Percentiles rank a stretch among this genome's conserved stretches.
Conservation (phyloP, 53 echinoderm and acorn worm genomes). For the Apostichopus leukothele region DNA sequence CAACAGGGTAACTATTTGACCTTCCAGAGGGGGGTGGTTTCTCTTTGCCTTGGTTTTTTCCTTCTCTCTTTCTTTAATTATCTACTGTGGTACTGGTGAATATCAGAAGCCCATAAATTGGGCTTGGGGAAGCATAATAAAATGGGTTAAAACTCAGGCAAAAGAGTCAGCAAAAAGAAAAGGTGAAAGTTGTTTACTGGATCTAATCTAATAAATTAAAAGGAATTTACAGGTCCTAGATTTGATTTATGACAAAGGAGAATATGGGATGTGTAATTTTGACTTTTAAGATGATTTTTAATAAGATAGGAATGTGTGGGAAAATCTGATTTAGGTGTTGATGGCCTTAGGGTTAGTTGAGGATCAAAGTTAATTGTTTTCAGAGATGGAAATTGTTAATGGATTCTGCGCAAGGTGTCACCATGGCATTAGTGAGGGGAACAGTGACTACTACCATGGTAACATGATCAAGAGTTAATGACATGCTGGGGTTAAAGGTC, state of each 20-base stretch:
- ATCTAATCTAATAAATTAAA: slow-evolving; percentile 53
- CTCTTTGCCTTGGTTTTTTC: neutral
- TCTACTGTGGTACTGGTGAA: slow-evolving; percentile 37
- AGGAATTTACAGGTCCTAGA: slow-evolving; percentile 46
- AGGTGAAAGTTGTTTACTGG: slow-evolving; percentile 49
- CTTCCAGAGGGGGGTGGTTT: neutral
- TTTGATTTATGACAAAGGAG: slow-evolving; percentile 44
- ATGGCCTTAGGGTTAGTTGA: slow-evolving; percentile 44
- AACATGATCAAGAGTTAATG: slow-evolving; percentile 50
- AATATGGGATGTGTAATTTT: slow-evolving; percentile 49
- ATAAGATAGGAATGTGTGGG: slow-evolving; percentile 53
- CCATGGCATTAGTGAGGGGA: slow-evolving; percentile 24
- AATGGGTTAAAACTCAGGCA: slow-evolving; percentile 20
- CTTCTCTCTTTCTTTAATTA: slow-evolving; percentile 28
- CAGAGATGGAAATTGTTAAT: slow-evolving; percentile 43
- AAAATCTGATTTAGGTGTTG: slow-evolving; percentile 53
- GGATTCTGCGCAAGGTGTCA: slow-evolving; percentile 41
- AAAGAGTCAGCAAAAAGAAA: slow-evolving; percentile 26
- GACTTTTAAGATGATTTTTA: slow-evolving; percentile 50
- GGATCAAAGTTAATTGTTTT: slow-evolving; percentile 52
- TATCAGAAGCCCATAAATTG: slow-evolving; percentile 44
- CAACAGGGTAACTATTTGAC: slow-evolving; percentile 48
- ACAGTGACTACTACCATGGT: slow-evolving; percentile 22
- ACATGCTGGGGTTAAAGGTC: slow-evolving; percentile 37
- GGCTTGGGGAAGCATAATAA: slow-evolving; percentile 42